phyloP scores from a whole-genome alignment of 2,797 vertebrate species.

The Sciaenops ocellatus region DNA sequence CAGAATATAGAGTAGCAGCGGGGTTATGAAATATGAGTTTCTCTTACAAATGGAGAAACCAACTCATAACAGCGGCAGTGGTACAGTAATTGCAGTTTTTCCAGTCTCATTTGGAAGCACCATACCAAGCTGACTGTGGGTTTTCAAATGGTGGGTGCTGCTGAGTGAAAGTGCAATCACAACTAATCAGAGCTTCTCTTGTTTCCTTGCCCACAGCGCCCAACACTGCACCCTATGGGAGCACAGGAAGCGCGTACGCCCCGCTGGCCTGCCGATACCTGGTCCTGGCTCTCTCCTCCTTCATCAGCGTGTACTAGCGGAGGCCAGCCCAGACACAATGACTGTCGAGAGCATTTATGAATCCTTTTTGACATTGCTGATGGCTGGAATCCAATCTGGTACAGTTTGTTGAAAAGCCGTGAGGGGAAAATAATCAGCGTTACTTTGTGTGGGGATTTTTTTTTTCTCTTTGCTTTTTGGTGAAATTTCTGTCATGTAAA shows the following conservation, averaged over 20 bases:
- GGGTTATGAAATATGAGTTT: neutral
- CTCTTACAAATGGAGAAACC: neutral
- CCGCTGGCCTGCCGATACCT: conserved; percentile 96
- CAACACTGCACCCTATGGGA: conserved; percentile 96
- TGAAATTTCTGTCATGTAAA: conserved; percentile 87
- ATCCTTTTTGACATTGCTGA: conserved; percentile 92
- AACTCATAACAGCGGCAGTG: conserved; percentile 34
- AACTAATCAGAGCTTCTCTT: conserved; percentile 82
- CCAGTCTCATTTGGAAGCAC: conserved; percentile 34
- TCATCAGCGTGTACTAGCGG: conserved; percentile 96
- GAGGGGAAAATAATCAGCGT: conserved; percentile 91
- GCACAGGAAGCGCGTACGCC: conserved; percentile 91
- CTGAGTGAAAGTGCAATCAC: conserved; percentile 71
- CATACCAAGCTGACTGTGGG: conserved; percentile 38
- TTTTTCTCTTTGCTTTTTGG: conserved; percentile 72
- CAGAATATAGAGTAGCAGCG: neutral
- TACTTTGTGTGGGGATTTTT: conserved; percentile 88
- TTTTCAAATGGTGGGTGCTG: conserved; percentile 46
- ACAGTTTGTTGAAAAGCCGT: conserved; percentile 91
- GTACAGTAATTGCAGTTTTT: conserved; percentile 50
- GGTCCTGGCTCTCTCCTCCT: conserved; percentile 94
- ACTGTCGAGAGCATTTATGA: conserved; percentile 95
- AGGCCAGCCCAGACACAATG: conserved; percentile 91
- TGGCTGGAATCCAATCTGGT: conserved; percentile 95
- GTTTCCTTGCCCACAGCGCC: conserved; percentile 91